Evolutionary conservation across 2,797 vertebrate species (phyloP).

Genomic region (Staurois parvus): DNA sequence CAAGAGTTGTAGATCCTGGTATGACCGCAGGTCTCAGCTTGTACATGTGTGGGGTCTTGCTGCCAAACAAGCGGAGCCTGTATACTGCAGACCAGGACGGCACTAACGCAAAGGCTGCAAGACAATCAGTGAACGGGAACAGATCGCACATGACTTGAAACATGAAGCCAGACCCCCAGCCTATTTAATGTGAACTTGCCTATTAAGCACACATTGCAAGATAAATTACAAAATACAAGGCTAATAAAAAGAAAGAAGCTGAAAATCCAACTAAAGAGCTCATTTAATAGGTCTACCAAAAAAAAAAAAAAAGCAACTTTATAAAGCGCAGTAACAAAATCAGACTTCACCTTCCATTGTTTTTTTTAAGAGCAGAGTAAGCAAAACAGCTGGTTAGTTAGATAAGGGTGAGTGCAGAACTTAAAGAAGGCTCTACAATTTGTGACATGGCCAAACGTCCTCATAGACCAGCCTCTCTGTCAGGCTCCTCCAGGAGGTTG

Average conservation of each 20-base stretch:
- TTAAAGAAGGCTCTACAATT: too few species aligned
- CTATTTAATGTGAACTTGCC: not conserved
- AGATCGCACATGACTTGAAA: not conserved
- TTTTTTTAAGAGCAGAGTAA: not conserved
- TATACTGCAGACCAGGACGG: not conserved
- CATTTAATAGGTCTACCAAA: too few species aligned
- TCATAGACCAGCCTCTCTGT: too few species aligned
- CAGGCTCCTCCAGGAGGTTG: too few species aligned
- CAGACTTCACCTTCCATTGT: not conserved
- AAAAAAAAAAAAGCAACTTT: too few species aligned
- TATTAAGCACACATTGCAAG: not conserved
- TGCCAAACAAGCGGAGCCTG: not conserved
- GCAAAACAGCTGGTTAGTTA: too few species aligned
- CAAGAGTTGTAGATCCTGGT: not conserved
- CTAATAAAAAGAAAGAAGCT: not conserved
- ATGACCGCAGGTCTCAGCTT: conserved; percentile 31
- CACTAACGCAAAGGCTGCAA: not conserved
- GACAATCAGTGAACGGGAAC: not conserved
- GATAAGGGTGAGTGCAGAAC: too few species aligned
- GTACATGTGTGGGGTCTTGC: conserved; percentile 1
- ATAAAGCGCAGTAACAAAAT: not conserved
- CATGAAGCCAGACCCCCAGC: not conserved
- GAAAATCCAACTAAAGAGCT: too few species aligned
- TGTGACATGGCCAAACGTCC: too few species aligned
- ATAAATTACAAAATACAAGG: not conserved